phyloP scores from a whole-genome alignment of 2,888 invertebrate genomes.

The Ormia ochracea region DNA sequence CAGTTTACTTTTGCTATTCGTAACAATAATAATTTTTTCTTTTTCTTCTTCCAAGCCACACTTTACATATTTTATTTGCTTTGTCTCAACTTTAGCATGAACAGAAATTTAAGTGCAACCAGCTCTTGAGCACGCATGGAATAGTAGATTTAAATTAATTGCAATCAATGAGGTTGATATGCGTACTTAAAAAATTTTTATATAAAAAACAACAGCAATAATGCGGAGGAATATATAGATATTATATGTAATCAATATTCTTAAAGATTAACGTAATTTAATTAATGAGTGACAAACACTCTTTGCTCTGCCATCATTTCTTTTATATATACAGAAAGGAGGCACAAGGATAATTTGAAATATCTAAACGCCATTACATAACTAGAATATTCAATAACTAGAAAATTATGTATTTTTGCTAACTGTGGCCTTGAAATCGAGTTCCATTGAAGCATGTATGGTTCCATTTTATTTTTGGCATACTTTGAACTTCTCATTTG shows the following conservation, averaged over 20 bases:
- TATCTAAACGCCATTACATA: no score
- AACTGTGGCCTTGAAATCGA: no score
- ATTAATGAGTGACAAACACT: neutral
- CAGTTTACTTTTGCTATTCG: neutral
- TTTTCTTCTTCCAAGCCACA: neutral
- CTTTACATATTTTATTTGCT: neutral
- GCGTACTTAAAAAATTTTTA: neutral
- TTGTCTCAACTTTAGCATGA: constrained; percentile 47
- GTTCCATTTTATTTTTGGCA: no score
- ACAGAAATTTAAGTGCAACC: constrained; percentile 39
- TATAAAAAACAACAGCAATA: neutral
- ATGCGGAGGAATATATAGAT: neutral
- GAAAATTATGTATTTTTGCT: no score
- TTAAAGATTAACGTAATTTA: constrained; percentile 7
- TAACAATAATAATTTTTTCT: neutral
- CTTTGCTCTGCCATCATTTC: neutral
- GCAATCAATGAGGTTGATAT: constrained; percentile 57
- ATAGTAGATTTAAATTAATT: constrained; percentile 46
- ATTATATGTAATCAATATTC: constrained; percentile 31
- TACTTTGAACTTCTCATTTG: no score
- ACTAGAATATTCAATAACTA: no score
- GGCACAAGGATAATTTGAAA: neutral
- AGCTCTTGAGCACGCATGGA: constrained; percentile 52
- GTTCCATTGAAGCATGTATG: no score
- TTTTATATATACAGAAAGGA: neutral